Conservation (phyloP, 2,888 invertebrate genomes). For the Calameuta filiformis region DNA sequence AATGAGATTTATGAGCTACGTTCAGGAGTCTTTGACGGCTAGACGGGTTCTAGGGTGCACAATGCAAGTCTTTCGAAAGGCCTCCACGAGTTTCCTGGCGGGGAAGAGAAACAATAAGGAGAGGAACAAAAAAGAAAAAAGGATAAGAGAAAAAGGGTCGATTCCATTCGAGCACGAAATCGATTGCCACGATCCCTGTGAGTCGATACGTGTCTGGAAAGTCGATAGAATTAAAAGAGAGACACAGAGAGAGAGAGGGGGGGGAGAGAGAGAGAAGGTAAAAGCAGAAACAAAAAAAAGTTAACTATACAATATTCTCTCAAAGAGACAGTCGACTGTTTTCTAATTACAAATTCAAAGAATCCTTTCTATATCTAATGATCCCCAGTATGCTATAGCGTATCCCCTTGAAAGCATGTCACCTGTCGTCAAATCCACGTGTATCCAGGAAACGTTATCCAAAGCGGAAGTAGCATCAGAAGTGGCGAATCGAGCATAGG, state of each 20-base stretch:
- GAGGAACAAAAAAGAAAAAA: background rate
- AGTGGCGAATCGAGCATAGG: too few relatives aligned
- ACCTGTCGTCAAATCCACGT: too few relatives aligned
- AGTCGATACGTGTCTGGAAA: background rate
- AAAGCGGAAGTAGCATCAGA: too few relatives aligned
- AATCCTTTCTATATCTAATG: background rate
- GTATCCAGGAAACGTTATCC: too few relatives aligned
- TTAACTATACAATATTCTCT: background rate
- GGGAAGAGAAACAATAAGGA: background rate
- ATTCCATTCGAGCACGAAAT: background rate
- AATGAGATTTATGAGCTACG: constrained; percentile 40
- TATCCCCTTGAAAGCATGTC: too few relatives aligned
- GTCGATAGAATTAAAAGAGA: constrained; percentile 11
- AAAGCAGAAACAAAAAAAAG: background rate
- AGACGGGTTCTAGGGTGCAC: background rate
- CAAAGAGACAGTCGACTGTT: background rate
- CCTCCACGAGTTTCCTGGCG: background rate
- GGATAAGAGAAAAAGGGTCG: background rate
- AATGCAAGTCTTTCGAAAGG: background rate
- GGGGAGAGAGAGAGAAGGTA: background rate
- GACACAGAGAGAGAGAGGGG: constrained; percentile 1
- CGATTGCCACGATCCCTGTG: background rate
- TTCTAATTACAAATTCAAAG: background rate
- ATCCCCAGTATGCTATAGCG: too few relatives aligned
- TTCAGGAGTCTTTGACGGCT: background rate